These are phyloP conservation scores for Globicephala melas DNA, from an alignment of 2,113 vertebrate genomes.

Conservation along the genomic window DNA sequence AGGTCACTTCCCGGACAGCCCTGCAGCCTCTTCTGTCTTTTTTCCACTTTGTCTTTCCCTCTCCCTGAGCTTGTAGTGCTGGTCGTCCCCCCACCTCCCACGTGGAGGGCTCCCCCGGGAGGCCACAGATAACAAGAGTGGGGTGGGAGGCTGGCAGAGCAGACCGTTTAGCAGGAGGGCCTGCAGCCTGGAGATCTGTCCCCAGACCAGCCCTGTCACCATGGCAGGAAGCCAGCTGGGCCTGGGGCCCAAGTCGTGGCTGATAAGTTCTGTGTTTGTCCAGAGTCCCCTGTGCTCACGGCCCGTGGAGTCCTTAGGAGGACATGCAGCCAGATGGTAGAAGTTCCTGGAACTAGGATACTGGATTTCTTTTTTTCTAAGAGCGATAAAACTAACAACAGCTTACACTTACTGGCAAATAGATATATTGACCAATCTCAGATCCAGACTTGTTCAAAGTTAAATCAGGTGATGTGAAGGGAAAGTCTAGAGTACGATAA, in stretches of 20 bases:
- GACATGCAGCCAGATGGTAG: neutral
- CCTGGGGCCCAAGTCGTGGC: neutral
- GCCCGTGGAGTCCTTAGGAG: fast-evolving
- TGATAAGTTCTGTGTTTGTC: neutral
- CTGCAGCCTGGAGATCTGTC: neutral
- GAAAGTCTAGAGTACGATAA: neutral
- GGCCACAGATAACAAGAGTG: neutral
- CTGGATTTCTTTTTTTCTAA: neutral
- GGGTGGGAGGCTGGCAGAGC: neutral
- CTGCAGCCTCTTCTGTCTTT: neutral
- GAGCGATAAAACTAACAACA: neutral
- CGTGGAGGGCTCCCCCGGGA: neutral
- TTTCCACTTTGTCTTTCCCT: neutral
- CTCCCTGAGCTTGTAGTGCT: neutral
- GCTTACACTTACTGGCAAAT: neutral
- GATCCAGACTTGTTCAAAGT: neutral
- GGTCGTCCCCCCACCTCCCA: neutral
- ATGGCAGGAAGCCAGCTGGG: neutral
- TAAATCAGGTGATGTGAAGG: neutral
- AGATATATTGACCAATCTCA: neutral
- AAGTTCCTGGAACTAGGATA: neutral
- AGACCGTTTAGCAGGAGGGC: neutral
- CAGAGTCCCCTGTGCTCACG: fast-evolving
- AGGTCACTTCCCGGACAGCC: neutral
- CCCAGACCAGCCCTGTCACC: neutral